phyloP scores from a whole-genome alignment of 2,888 invertebrate species.

The Plagodis dolabraria region DNA sequence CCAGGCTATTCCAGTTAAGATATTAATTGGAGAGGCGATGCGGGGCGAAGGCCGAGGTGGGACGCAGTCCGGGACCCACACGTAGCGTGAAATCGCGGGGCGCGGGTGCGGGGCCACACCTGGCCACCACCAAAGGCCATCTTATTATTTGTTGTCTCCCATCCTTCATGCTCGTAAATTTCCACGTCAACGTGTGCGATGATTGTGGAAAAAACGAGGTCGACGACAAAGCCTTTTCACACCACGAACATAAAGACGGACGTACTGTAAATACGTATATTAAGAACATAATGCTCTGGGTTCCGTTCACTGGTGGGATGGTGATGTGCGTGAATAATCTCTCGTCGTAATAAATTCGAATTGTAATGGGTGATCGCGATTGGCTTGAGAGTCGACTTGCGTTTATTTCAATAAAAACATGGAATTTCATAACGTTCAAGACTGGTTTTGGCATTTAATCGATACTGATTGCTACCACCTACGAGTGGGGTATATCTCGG shows the following conservation, averaged over 20 bases:
- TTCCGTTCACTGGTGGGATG: constrained; percentile 58
- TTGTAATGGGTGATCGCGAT: constrained; percentile 78
- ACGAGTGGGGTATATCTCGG: constrained; percentile 54
- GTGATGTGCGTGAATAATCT: constrained; percentile 81
- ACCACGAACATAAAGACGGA: constrained; percentile 72
- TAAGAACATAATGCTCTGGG: constrained; percentile 58
- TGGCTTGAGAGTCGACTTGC: constrained; percentile 71
- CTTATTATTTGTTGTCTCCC: constrained; percentile 83
- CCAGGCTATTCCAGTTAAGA: constrained; percentile 73
- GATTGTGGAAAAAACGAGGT: constrained; percentile 78
- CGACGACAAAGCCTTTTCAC: constrained; percentile 80
- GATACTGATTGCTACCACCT: constrained; percentile 65
- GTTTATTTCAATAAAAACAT: constrained; percentile 65
- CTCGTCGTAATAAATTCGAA: constrained; percentile 82
- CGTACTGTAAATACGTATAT: constrained; percentile 61
- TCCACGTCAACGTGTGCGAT: constrained; percentile 83
- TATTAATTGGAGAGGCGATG: constrained; percentile 72
- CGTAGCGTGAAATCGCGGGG: constrained; percentile 82
- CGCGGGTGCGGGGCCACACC: constrained; percentile 74
- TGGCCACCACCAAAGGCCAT: constrained; percentile 66
- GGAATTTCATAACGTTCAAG: constrained; percentile 52
- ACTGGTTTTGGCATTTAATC: constrained; percentile 67
- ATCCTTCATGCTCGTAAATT: constrained; percentile 83
- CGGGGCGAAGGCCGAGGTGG: constrained; percentile 37
- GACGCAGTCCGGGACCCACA: constrained; percentile 67